Percentiles rank a stretch among this genome's conserved stretches.
phyloP scores from a whole-genome alignment of 2,888 invertebrate species.

The Eugnorisma glareosa region DNA sequence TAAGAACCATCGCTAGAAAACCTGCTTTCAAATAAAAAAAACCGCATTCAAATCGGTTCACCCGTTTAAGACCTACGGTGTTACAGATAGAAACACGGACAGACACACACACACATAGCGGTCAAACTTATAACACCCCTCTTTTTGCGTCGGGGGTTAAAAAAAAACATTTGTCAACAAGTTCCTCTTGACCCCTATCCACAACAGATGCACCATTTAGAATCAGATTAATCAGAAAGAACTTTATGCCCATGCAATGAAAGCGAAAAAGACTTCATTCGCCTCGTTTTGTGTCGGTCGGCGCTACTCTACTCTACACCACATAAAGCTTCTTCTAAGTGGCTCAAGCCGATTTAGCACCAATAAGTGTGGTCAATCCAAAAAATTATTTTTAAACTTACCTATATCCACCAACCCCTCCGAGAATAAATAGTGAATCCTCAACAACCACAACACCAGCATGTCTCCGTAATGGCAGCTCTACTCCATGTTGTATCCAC shows the following conservation, averaged over 20 bases:
- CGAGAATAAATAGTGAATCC: slow-evolving; percentile 80
- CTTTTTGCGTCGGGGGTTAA: no score
- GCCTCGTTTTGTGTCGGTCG: neutral
- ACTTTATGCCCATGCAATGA: neutral
- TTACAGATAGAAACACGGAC: no score
- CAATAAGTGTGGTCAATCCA: neutral
- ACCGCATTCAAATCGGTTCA: no score
- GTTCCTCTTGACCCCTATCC: neutral
- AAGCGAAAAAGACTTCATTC: neutral
- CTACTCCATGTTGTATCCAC: slow-evolving; percentile 82
- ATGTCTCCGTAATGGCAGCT: slow-evolving; percentile 81
- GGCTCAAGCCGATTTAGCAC: neutral
- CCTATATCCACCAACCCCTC: slow-evolving; percentile 87
- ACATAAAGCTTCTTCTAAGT: neutral
- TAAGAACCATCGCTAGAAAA: no score
- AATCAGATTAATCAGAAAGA: neutral
- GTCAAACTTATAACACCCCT: no score
- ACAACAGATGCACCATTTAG: neutral
- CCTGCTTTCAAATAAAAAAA: no score
- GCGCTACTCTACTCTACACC: neutral
- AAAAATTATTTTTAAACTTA: slow-evolving; percentile 69
- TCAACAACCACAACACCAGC: slow-evolving; percentile 79
- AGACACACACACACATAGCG: no score
- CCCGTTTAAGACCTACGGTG: no score
- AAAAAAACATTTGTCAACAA: neutral